A percentile compares a stretch with the other conserved stretches of the same genome.
phyloP scores from a whole-genome alignment of 2,113 vertebrate species.

The Myiagra hebetior region DNA sequence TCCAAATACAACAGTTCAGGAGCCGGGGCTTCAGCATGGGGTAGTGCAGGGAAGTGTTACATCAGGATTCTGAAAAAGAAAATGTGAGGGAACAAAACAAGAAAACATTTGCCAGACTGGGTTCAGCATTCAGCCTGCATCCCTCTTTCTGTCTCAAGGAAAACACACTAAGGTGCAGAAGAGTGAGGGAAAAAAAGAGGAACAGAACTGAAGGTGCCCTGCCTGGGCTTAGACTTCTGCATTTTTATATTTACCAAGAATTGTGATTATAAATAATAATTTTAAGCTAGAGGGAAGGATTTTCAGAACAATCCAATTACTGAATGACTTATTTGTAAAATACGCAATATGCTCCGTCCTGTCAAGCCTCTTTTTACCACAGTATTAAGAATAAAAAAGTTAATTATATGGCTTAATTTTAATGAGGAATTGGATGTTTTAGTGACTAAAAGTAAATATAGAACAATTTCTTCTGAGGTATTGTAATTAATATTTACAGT shows the following conservation, averaged over 20 bases:
- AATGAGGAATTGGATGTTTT: conserved; percentile 16
- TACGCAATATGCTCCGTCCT: conserved; percentile 22
- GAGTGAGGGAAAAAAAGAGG: not conserved
- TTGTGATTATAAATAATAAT: conserved; percentile 24
- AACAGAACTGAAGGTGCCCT: not conserved
- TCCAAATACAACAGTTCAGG: not conserved
- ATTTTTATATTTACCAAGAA: conserved; percentile 13
- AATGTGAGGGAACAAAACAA: conserved; percentile 33
- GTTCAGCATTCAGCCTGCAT: conserved; percentile 8
- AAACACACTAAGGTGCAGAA: not conserved
- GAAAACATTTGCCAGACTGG: conserved; percentile 15
- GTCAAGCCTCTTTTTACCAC: conserved; percentile 26
- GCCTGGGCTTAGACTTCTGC: not conserved
- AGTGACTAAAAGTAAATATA: conserved; percentile 29
- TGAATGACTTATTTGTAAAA: conserved; percentile 34
- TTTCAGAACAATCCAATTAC: conserved; percentile 52
- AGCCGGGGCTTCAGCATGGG: not conserved
- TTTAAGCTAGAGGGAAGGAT: not conserved
- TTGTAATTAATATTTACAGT: conserved; percentile 1
- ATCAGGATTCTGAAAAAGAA: conserved; percentile 34
- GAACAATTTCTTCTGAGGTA: not conserved
- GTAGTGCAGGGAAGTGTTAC: not conserved
- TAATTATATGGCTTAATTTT: conserved; percentile 20
- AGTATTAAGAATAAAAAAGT: conserved; percentile 37
- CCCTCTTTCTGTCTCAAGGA: not conserved